Percentiles rank a stretch among this genome's conserved stretches.
phyloP scores from a whole-genome alignment of 53 echinoderm and acorn worm genomes.

The Holothuria leucospilota region DNA sequence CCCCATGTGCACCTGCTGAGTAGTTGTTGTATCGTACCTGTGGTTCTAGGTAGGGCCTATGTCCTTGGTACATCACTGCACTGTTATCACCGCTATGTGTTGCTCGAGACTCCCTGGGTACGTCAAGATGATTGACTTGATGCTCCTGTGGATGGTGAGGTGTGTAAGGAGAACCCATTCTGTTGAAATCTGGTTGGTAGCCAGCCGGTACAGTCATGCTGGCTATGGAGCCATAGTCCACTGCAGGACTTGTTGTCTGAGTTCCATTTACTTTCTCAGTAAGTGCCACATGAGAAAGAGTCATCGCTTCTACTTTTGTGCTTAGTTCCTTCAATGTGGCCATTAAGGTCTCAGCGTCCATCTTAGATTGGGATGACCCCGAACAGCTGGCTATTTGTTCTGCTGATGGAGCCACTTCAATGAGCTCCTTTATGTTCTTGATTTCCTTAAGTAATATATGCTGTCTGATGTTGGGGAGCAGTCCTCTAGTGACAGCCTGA shows the following conservation, averaged over 20 bases:
- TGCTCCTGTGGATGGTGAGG: not conserved
- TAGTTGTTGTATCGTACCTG: not conserved
- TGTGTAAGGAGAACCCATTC: not conserved
- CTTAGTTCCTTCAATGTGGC: not conserved
- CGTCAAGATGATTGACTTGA: not conserved
- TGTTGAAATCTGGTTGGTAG: not conserved
- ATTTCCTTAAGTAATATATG: not conserved
- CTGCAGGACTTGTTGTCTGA: not conserved
- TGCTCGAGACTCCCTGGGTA: not conserved
- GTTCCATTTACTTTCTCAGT: not conserved
- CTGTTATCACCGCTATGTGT: not conserved
- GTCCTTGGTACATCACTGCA: not conserved
- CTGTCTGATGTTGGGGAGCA: too few species aligned
- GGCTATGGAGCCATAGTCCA: not conserved
- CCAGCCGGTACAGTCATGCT: not conserved
- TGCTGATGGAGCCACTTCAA: not conserved
- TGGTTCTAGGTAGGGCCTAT: not conserved
- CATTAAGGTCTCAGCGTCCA: not conserved
- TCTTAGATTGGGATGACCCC: not conserved
- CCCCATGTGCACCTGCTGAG: too few species aligned
- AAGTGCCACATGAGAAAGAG: conserved; percentile 3
- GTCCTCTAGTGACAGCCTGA: not conserved
- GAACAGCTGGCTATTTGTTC: not conserved
- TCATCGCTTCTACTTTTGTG: not conserved
- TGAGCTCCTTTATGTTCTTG: not conserved